These are phyloP conservation scores for Scaeva pyrastri DNA, from an alignment of 2,888 invertebrate genomes.

Conservation along the genomic window DNA sequence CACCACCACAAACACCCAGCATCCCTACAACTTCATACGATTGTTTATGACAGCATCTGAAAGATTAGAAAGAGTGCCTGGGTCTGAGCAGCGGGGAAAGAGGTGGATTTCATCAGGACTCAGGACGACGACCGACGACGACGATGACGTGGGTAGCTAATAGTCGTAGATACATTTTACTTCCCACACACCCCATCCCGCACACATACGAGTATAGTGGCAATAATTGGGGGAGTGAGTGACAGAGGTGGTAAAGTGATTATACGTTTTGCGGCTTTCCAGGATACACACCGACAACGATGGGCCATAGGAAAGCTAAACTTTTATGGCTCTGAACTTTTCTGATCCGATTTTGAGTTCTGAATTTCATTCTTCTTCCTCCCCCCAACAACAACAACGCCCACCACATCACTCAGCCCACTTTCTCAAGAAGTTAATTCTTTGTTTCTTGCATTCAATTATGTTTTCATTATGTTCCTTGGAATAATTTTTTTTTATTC, in stretches of 20 bases:
- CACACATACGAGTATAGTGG: slow-evolving; percentile 24
- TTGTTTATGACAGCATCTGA: slow-evolving; percentile 61
- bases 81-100: neutral
- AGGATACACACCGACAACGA: slow-evolving; percentile 20
- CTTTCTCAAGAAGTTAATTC: slow-evolving; percentile 42
- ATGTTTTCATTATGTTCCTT: slow-evolving; percentile 62
- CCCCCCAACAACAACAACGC: too few relatives aligned
- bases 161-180: slow-evolving; percentile 63
- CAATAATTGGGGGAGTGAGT: slow-evolving; percentile 46
- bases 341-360: slow-evolving; percentile 59
- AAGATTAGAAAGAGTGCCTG: slow-evolving; percentile 47
- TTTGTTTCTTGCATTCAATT: slow-evolving; percentile 67
- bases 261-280: slow-evolving; percentile 54
- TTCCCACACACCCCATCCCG: slow-evolving; percentile 3
- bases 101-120: slow-evolving; percentile 23
- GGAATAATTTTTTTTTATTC: slow-evolving; percentile 48
- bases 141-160: slow-evolving; percentile 47
- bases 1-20: slow-evolving; percentile 46
- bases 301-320: slow-evolving; percentile 11
- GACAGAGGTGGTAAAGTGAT: slow-evolving; percentile 67
- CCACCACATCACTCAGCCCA: neutral
- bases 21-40: slow-evolving; percentile 47
- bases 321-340: slow-evolving; percentile 62
- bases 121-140: neutral
- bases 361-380: neutral